These are phyloP conservation scores for Condylura cristata DNA, from an alignment of 2,113 vertebrate genomes.

Conservation along the genomic window DNA sequence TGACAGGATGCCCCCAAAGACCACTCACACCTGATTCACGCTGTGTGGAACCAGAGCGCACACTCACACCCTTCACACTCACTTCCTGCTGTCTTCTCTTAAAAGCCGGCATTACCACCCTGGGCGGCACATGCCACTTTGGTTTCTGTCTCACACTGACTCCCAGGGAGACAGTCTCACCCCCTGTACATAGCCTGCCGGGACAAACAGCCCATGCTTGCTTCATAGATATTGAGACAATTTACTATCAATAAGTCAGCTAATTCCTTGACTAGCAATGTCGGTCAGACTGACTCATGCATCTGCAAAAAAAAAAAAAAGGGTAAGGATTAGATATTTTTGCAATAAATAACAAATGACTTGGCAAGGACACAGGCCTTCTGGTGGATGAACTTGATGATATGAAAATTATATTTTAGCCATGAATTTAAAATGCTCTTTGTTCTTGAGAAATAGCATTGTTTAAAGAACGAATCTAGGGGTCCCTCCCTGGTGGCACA, in stretches of 20 bases:
- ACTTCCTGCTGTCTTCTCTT: background rate
- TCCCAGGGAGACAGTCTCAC: background rate
- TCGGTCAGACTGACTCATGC: background rate
- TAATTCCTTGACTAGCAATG: background rate
- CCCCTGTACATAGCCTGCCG: background rate
- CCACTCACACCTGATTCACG: no score
- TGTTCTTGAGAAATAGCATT: background rate
- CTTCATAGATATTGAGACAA: background rate
- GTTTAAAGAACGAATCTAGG: background rate
- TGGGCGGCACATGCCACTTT: background rate
- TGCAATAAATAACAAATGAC: background rate
- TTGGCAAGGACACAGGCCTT: background rate
- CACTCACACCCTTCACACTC: rapidly evolving
- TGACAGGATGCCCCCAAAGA: background rate
- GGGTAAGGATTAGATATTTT: background rate
- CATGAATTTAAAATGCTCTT: background rate
- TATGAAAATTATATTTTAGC: background rate
- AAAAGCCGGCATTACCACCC: background rate
- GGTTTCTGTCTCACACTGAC: background rate
- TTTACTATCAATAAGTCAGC: background rate
- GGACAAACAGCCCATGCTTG: background rate
- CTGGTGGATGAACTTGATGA: background rate
- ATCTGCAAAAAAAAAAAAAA: background rate
- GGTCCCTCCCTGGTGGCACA: no score
- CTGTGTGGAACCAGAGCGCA: background rate